Evolutionary conservation across 1,140 invertebrate genomes (phyloP), one percentile per base, ranked within the genome.

Genomic region (Cheumatopsyche charites): DNA sequence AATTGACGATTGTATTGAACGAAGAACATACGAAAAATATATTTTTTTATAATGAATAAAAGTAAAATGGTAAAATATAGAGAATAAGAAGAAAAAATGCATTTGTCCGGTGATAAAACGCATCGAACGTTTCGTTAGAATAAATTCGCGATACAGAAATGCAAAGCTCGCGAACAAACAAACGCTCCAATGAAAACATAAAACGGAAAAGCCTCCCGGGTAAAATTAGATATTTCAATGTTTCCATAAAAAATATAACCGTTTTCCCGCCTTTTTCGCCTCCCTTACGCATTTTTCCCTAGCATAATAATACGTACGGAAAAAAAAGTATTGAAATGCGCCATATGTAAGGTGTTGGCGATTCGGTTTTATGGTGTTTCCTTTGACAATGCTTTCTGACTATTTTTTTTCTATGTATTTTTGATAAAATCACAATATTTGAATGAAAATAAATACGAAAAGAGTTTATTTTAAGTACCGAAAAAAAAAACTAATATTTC

Each of bases 141-240:
- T 11, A 19, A 11, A 25, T 23, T 58, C 55, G 55, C 55, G 21
- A 25, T 25, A 58, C 17, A 58, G 55, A 12, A 19, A 17, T 13
- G 21, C 23, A 13, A 15, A 52, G 19, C 55, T 19, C 25, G 23
- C 23, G 21, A 9, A 23, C 55, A 58, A 58, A 58, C 55, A 58
- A 58, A 58, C 55, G 55, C 55, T 25, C 25, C 55, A 58, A 58
- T 58, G 55, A 58, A 58, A 58, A 58, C 55, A 58, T 58, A 58
- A 58, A 58, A 58, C 23, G 55, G 21, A 58, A 58, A 58, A 58
- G 19, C 55, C 55, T 25, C 55, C 55, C 55, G 55, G 55, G 55
- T 5, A 58, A 58, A 58, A 58, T 58, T 58, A 58, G 55, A 58
- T 58, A 58, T 58, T 58, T 58, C 55, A 58, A 58, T 58, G 55